Base-by-base conservation (phyloP, 1,140 invertebrate genomes). In the Notospermus geniculatus region DNA sequence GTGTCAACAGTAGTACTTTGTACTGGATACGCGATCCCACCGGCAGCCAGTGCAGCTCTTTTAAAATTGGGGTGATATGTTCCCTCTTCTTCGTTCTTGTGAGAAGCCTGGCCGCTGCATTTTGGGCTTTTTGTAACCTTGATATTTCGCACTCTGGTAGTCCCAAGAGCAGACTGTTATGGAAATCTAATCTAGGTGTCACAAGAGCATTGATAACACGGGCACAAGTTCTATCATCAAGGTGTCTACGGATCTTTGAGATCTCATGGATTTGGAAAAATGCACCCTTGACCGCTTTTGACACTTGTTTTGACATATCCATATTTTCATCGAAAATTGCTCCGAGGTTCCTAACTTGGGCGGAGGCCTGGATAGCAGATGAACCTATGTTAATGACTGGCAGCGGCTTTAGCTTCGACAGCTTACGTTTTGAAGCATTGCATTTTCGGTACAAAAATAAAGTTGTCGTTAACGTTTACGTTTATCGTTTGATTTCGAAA, bases 31-130 rank as follows among this genome's bases (percentile, higher is more conserved):
- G 46, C 9, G n/a, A 50, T 50, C 19, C n/a, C n/a, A 50, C 46
- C 25, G 46, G 46, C 25, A 50, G 25, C 46, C 46, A 50, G 46
- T 50, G 46, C 25, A 50, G 46, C 19, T 50, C n/a, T 9, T 50
- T 19, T 5, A 50, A n/a, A 7, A 50, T 9, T 7, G n/a, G 4
- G 4, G 46, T 23, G 25, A 50, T 50, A n/a, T 19, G 25, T 50
- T 19, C n/a, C n/a, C n/a, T 23, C 46, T 50, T 50, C 9, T 27
- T 50, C 4, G 46, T 23, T 9, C n/a, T 19, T 7, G 5, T 23
- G 4, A 50, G 25, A 23, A 50, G 46, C 9, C 46, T 19, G 9
- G 46, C 19, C 4, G 46, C 46, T 23, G n/a, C 25, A 27, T 50
- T 50, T n/a, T 50, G 46, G 9, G 4, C 46, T 50, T 27, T 50